Evolutionary conservation across 2,113 vertebrate species (phyloP).

Genomic region (Osmerus mordax): DNA sequence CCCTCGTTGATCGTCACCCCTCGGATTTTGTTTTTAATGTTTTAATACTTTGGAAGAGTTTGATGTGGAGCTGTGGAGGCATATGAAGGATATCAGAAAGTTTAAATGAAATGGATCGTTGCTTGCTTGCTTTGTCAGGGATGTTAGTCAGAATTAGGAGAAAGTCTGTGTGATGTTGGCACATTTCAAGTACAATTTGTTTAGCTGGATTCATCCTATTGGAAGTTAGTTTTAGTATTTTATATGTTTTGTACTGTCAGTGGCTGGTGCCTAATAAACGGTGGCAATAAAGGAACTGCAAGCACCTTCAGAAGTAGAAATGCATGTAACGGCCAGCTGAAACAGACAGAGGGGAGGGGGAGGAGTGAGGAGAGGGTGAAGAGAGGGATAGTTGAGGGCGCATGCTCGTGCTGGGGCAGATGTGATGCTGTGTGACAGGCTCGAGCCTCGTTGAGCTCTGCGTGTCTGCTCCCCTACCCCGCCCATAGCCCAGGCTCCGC

Average conservation of each 20-base stretch:
- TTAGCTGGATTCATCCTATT: not conserved
- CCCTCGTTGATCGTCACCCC: no score
- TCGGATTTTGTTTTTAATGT: no score
- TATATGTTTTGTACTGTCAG: not conserved
- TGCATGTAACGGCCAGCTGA: no score
- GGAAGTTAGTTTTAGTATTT: not conserved
- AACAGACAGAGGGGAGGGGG: not conserved
- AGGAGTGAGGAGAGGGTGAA: no score
- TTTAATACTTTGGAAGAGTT: no score
- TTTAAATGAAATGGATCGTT: not conserved
- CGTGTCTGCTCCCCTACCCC: slow-evolving; percentile 30
- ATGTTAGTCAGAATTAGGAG: not conserved
- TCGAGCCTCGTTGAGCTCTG: slow-evolving; percentile 50
- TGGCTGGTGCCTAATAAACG: no score
- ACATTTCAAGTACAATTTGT: not conserved
- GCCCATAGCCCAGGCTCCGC: slow-evolving; percentile 17
- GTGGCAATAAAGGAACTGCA: no score
- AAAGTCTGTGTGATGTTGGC: not conserved
- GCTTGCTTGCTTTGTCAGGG: not conserved
- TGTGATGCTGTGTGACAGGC: slow-evolving; percentile 60
- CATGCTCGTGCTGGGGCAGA: slow-evolving; percentile 53
- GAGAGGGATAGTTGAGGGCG: slow-evolving; percentile 5
- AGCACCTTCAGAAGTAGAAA: no score
- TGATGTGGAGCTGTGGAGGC: not conserved
- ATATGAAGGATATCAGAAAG: not conserved